These are phyloP conservation scores for Morinoia aosen DNA, from an alignment of 2,888 invertebrate genomes.

Conservation along the genomic window DNA sequence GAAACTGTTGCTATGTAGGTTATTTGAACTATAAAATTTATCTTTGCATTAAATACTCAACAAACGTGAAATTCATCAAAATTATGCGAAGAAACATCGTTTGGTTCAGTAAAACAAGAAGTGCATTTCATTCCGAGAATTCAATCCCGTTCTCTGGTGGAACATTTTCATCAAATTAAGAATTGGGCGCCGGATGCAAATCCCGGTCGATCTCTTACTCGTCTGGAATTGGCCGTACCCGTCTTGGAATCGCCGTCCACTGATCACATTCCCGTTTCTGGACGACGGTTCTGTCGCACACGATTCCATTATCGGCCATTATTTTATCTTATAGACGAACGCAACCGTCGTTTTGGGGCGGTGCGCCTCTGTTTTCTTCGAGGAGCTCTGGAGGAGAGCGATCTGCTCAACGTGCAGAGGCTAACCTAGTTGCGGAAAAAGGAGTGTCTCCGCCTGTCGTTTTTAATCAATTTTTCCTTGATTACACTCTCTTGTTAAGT, in stretches of 20 bases:
- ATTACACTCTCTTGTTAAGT: neutral
- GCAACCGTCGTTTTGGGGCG: neutral
- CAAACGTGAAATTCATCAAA: neutral
- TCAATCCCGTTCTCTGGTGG: neutral
- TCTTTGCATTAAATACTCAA: neutral
- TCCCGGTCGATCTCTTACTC: neutral
- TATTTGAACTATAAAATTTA: neutral
- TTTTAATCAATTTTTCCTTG: neutral
- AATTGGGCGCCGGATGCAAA: constrained; percentile 1
- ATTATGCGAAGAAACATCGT: neutral
- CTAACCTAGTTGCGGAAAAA: neutral
- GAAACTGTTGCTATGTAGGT: neutral
- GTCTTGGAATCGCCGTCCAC: neutral
- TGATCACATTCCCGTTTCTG: constrained; percentile 12
- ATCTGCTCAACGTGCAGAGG: neutral
- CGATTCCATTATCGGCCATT: neutral
- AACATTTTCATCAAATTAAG: neutral
- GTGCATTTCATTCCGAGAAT: neutral
- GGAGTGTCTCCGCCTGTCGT: neutral
- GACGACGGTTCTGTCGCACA: neutral
- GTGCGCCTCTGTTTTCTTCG: neutral
- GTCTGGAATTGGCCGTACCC: neutral
- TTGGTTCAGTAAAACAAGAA: neutral
- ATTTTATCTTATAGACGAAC: neutral
- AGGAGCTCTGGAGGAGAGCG: neutral